Percentiles rank a stretch among this genome's conserved stretches.
phyloP scores from a whole-genome alignment of 1,140 invertebrate species.

The Phocides pigmalion region DNA sequence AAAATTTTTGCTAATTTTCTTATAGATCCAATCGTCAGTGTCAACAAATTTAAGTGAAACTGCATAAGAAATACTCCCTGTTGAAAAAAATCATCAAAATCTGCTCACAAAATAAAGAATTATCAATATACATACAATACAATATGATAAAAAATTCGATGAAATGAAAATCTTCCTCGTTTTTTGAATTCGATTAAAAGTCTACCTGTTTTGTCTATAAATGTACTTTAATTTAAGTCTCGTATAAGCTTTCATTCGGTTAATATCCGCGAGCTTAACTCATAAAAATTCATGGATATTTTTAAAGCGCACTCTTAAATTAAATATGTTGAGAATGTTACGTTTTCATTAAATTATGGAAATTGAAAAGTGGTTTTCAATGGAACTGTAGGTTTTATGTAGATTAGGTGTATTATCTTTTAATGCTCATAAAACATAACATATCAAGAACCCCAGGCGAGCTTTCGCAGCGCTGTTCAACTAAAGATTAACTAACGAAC shows the following conservation, averaged over 20 bases:
- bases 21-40: too few relatives aligned
- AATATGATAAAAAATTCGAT: too few relatives aligned
- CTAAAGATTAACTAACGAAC: neutral
- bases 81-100: too few relatives aligned
- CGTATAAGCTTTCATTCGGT: conserved; percentile 7
- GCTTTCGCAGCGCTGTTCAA: neutral
- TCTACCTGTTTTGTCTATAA: neutral
- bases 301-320: conserved; percentile 18
- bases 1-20: too few relatives aligned
- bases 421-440: conserved; percentile 14
- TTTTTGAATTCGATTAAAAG: too few relatives aligned
- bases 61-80: too few relatives aligned
- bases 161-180: too few relatives aligned
- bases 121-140: too few relatives aligned
- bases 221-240: neutral
- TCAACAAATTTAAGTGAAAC: too few relatives aligned
- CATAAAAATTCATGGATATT: conserved; percentile 24
- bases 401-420: conserved; percentile 20
- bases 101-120: too few relatives aligned
- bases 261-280: conserved; percentile 15
- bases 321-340: conserved; percentile 27
- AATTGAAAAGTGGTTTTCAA: conserved; percentile 23
- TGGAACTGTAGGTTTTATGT: conserved; percentile 12
- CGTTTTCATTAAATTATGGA: conserved; percentile 23
- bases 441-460: neutral